Evolutionary conservation across 2,888 invertebrate genomes (phyloP), one percentile per base, ranked within the genome.

Genomic region (Agrotis segetum): DNA sequence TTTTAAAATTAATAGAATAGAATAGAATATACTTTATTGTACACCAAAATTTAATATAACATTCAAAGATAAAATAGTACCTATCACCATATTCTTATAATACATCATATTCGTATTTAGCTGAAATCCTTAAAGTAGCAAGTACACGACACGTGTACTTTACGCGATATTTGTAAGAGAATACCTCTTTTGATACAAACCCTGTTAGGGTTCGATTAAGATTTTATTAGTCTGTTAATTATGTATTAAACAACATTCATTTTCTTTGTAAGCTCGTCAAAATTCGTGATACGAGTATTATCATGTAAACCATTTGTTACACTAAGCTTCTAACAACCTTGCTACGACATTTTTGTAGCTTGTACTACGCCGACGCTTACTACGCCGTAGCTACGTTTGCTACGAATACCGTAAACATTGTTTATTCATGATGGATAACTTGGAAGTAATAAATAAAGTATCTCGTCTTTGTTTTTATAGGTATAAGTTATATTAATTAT

Each of bases 351-450:
- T 24, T 74, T 86, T 77, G 84, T 81, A 76, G 73, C 74, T 66
- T 73, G 72, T 71, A 79, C 72, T 53, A 55, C 62, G 63, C 76
- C 81, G n/a, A 71, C 71, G 67, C 77, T 56, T 71, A 77, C 87
- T 85, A 87, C 87, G 87, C 64, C 84, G 88, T 85, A 87, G 87
- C 75, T n/a, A n/a, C n/a, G 67, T 58, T 74, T n/a, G 79, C 79
- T 85, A 85, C 80, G 71, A 66, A 49, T 53, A 58, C 6, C 55
- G 58, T 66, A 72, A 80, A 79, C 66, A 76, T 69, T 63, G 61
- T 55, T 62, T 64, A 67, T 62, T 82, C 63, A 71, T 81, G 71
- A 67, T 58, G 62, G 67, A 73, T 67, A 63, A 58, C 68, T 74
- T 66, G 24, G 46, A 49, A 65, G 56, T 67, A 78, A 69, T 69